Base-by-base conservation (phyloP, 2,888 invertebrate species). In the Yponomeuta malinellus region DNA sequence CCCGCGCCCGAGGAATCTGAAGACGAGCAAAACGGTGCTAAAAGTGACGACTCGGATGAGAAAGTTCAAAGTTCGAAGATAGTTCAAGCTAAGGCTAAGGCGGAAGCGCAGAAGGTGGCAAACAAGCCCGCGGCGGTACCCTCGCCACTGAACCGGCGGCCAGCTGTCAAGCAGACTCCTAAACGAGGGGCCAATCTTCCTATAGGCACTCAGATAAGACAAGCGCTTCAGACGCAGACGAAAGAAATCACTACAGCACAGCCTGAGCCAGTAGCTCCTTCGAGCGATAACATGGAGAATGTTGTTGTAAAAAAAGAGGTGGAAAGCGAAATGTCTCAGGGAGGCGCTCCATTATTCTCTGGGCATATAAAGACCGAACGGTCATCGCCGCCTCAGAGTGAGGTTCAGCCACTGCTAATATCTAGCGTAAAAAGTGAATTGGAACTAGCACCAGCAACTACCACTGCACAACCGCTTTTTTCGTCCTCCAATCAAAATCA, bases 141-240 rank as follows among this genome's bases (percentile, higher is more conserved):
- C 1, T 83, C 82, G 72, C 81, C 79, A 15, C 74, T 77, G 15
- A 82, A 79, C 4, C 79, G 90, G 72, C 90, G 90, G 73, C 90
- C 90, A 1, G 83, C 83, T 43, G 77, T 92, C 33, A 92, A 92
- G 74, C 89, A 91, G 76, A 90, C 92, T 23, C 91, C 91, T 12
- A 91, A 86, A 78, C 84, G 88, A 78, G 85, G 80, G 43, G 78
- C 81, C 1, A 89, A 83, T 74, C 74, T 78, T 70, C 83, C 83
- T 8, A 15, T 48, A 6, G 63, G 63, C 63, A 10, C 23, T 63
- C 64, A 70, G 69, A 73, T 29, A 71, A 74, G 64, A 72, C 72
- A 15, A n/a, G 71, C 73, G 6, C 65, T 71, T 2, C 72, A 72
- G 29, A 33, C 37, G 9, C 48, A 48, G 29, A 59, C 52, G 10